Percentiles rank a stretch among this genome's conserved stretches.
Evolutionary conservation across 1,140 invertebrate species (phyloP).

Genomic region (Rhopalosiphum padi): DNA sequence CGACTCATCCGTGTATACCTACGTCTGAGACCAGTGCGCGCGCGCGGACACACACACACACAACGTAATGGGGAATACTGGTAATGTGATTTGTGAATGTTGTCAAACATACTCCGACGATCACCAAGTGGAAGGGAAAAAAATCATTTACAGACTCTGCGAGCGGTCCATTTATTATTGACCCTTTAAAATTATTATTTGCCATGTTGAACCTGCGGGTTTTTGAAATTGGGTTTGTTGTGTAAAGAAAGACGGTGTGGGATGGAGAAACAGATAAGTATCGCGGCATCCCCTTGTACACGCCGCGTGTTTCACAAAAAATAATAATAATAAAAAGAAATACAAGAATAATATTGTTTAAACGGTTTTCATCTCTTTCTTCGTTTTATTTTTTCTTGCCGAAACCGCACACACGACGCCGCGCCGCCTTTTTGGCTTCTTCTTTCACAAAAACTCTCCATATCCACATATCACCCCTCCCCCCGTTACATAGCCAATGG

Average conservation of each 20-base stretch:
- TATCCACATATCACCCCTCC: neutral
- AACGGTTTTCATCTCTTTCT: conserved; percentile 45
- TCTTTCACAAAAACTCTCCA: conserved; percentile 46
- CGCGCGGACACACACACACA: neutral
- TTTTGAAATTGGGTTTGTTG: conserved; percentile 37
- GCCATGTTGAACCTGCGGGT: conserved; percentile 54
- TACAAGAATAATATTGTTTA: conserved; percentile 54
- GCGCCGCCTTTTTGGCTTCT: conserved; percentile 45
- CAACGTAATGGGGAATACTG: conserved; percentile 36
- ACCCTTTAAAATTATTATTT: conserved; percentile 58
- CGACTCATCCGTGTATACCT: neutral
- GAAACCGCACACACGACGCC: conserved; percentile 31
- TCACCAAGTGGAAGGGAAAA: conserved; percentile 20
- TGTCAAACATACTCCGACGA: conserved; percentile 39
- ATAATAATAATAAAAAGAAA: conserved; percentile 52
- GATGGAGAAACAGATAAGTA: conserved; percentile 38
- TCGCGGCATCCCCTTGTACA: conserved; percentile 51
- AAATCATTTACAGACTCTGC: conserved; percentile 57
- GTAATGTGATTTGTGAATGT: conserved; percentile 57
- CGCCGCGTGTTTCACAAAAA: conserved; percentile 24
- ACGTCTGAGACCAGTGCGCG: neutral
- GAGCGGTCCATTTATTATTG: conserved; percentile 58
- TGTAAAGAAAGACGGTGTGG: conserved; percentile 48
- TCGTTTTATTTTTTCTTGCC: conserved; percentile 26
- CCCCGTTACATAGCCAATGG: conserved; percentile 24